Base-by-base conservation (phyloP, 2,113 vertebrate genomes). In the Calyptommatus sinebrachiatus region DNA sequence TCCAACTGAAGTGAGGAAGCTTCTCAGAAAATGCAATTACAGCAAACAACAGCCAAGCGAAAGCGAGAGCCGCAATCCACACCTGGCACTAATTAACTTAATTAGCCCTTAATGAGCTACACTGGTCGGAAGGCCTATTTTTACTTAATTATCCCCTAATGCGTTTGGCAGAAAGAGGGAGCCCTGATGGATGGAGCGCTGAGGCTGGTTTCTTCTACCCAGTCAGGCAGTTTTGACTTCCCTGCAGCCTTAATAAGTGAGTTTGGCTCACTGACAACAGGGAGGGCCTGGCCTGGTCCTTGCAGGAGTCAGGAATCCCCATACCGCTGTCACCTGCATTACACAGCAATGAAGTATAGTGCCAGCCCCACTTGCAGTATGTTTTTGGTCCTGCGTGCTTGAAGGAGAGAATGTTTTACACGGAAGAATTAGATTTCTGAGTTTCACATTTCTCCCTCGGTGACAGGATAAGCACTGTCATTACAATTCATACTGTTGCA, bases 41-140 rank as follows among this genome's bases (percentile, higher is more conserved):
- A 92, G 90, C 91, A 90, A 93, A 93, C 93, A 93, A 91, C 93
- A 94, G 91, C 90, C 88, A 78, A 90, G 29, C 88, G 76, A 90
- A 84, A 83, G 70, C 41, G 88, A 94, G 91, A 86, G 88, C 84
- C 84, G 62, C 92, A 91, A 93, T 92, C 91, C 90, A 95, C 93
- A 95, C 94, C 95, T 95, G 95, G 94, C 93, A 91, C 93, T 94
- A 94, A 95, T 95, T 95, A 94, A 92, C 92, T 94, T 94, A 95
- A 95, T 95, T 95, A 94, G 93, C 78, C 86, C 90, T 92, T 95
- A 95, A 95, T 94, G 92, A 95, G 93, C 93, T 92, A 92, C 93
- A 91, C 91, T 95, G 93, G 91, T 95, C 84, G 83, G 91, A 93
- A 95, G 91, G 91, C 93, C 93, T 95, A 94, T 95, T 95, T 95